These are phyloP conservation scores for Himalopsyche phryganea DNA, from an alignment of 1,140 invertebrate genomes.

Conservation along the genomic window DNA sequence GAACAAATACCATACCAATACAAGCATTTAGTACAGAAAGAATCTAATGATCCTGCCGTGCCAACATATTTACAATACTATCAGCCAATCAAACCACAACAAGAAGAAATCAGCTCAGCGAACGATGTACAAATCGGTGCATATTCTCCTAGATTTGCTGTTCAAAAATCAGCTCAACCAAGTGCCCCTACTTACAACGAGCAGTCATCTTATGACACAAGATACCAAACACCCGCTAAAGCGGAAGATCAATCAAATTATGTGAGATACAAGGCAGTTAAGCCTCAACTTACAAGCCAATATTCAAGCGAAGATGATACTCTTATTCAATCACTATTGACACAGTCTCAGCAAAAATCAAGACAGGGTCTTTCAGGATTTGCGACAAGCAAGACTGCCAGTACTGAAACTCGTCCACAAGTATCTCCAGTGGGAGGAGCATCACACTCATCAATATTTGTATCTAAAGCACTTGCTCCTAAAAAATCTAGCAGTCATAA, in stretches of 20 bases:
- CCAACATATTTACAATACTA: constrained; percentile 32
- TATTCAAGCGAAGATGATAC: constrained; percentile 22
- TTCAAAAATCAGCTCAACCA: constrained; percentile 17
- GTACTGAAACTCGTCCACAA: constrained; percentile 15
- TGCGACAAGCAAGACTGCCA: constrained; percentile 20
- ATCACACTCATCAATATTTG: constrained; percentile 32
- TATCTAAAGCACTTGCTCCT: constrained; percentile 24
- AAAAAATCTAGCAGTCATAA: constrained; percentile 19
- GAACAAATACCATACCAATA: constrained; percentile 13
- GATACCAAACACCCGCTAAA: constrained; percentile 24
- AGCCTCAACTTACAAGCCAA: constrained; percentile 20
- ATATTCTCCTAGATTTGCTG: constrained; percentile 16
- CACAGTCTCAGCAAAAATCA: constrained; percentile 22
- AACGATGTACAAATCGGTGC: constrained; percentile 21
- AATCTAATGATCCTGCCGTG: constrained; percentile 10
- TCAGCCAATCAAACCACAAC: constrained; percentile 27
- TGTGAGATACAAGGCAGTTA: constrained; percentile 22
- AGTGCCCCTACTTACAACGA: constrained; percentile 15
- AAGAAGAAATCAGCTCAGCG: constrained; percentile 19
- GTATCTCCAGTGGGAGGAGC: background rate
- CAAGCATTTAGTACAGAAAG: constrained; percentile 18
- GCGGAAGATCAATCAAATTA: constrained; percentile 14
- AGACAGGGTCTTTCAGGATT: constrained; percentile 21
- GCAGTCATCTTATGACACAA: constrained; percentile 15
- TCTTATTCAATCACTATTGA: constrained; percentile 24